Base-by-base conservation (phyloP, 1,140 invertebrate species). In the Cyclina sinensis region DNA sequence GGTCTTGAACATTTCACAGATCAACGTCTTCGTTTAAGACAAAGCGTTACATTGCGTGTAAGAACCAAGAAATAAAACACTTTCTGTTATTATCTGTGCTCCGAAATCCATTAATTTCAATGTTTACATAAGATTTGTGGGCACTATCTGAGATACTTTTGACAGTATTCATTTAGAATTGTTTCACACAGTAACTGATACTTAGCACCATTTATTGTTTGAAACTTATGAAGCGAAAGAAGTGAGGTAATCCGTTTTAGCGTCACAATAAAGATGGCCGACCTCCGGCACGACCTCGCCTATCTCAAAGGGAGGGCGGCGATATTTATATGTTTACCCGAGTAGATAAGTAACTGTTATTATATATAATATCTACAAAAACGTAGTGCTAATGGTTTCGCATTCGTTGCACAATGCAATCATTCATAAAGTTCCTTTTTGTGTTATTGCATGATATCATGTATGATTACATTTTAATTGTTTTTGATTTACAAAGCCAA, bases 121-220 rank as follows among this genome's bases (percentile, higher is more conserved):
- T 57, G 51, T 57, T 57, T 57, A 57, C n/a, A 57, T 57, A 14
- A 43, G 43, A 43, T 4, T 43, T 43, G 4, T 43, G 43, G 43
- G 43, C 14, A 57, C 21, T 57, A 57, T 57, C 51, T 57, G 18
- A 21, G 51, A 65, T 65, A 14, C 24, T 27, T 65, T 35, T 32
- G 62, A 65, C 62, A 65, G 62, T 65, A n/a, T 9, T 65, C 30
- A 27, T 65, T 65, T 7, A 65, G 62, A 65, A 65, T 65, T 30
- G 62, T 65, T 65, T 32, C 62, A 65, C 4, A 30, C n/a, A 65
- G 62, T 65, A 65, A 65, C 12, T n/a, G 62, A 65, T 65, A 65
- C 30, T 27, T 18, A 65, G 32, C 62, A 12, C 24, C 12, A 30
- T 9, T 12, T 30, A 65, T 65, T 65, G 62, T 65, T 30, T 32